Base-by-base conservation (phyloP, 2,797 vertebrate genomes). In the Adelosebastes latens region DNA sequence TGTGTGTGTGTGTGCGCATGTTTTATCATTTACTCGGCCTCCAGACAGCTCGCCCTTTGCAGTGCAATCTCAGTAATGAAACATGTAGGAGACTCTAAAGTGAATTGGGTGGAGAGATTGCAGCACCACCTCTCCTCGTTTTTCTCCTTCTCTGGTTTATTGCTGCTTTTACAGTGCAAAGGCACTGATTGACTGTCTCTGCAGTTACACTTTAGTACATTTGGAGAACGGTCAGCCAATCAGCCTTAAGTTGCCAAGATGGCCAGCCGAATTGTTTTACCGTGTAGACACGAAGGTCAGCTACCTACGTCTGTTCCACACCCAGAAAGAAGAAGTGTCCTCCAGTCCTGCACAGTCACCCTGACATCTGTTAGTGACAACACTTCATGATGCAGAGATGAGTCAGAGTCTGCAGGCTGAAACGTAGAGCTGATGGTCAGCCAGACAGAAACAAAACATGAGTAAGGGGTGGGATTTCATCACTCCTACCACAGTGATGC, bases 11-110 rank as follows among this genome's bases (percentile, higher is more conserved):
- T 68, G 75, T 42, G 55, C 67, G 58, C 72, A 34, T 63, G 16
- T 79, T 64, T 82, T 77, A 68, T 87, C 74, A 81, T 83, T 75
- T 49, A 64, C 73, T 39, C 8, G 34, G 42, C 69, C 56, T 85
- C 67, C 79, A 79, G 84, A 70, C 84, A 80, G 74, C 75, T 69
- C 61, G 72, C 60, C 68, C 75, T 89, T 77, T 87, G 60, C 83
- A 72, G 59, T 81, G 72, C 91, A 93, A 90, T 93, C 86, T 90
- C 90, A 71, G 79, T 95, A 95, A 95, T 95, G 88, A 92, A 91
- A 84, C 84, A 58, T 69, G 49, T 64, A 49, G 77, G 72, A 84
- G 80, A 85, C 53, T 56, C 42, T 70, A 62, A 85, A 93, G 90
- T 92, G 79, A 92, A 94, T 94, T 85, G 82, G 75, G 27, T 64